phyloP scores from a whole-genome alignment of 2,113 vertebrate genomes.

The Arvicanthis niloticus region DNA sequence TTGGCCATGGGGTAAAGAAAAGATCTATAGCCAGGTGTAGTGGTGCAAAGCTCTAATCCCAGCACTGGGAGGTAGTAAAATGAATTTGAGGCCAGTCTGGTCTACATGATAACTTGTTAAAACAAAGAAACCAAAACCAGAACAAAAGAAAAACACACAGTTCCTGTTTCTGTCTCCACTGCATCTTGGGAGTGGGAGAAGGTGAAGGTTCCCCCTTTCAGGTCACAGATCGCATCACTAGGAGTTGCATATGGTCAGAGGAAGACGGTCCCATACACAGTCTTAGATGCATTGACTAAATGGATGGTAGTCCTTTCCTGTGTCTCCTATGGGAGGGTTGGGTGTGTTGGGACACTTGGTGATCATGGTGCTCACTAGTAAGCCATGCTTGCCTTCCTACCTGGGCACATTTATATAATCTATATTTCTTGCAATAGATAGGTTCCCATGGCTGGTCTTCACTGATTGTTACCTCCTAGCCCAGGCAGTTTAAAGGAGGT shows the following conservation, averaged over 20 bases:
- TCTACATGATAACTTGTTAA: not conserved
- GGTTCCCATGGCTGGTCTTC: not conserved
- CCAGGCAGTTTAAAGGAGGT: not conserved
- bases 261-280: not conserved
- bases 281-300: not conserved
- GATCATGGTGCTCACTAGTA: not conserved
- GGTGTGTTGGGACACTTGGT: not conserved
- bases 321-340: not conserved
- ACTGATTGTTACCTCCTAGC: not conserved
- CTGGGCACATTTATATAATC: not conserved
- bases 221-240: not conserved
- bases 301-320: not conserved
- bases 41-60: not conserved
- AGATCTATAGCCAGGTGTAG: not conserved
- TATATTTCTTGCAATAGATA: not conserved
- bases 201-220: not conserved
- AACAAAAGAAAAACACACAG: not conserved
- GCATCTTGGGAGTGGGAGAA: not conserved
- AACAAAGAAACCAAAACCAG: not conserved
- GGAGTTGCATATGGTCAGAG: not conserved
- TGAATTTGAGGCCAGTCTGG: not conserved
- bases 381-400: conserved; percentile 7
- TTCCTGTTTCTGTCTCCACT: not conserved
- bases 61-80: not conserved
- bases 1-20: not conserved